A percentile compares a stretch with the other conserved stretches of the same genome.
These are phyloP conservation scores for Spodoptera frugiperda DNA, from an alignment of 1,140 invertebrate species.

Conservation along the genomic window DNA sequence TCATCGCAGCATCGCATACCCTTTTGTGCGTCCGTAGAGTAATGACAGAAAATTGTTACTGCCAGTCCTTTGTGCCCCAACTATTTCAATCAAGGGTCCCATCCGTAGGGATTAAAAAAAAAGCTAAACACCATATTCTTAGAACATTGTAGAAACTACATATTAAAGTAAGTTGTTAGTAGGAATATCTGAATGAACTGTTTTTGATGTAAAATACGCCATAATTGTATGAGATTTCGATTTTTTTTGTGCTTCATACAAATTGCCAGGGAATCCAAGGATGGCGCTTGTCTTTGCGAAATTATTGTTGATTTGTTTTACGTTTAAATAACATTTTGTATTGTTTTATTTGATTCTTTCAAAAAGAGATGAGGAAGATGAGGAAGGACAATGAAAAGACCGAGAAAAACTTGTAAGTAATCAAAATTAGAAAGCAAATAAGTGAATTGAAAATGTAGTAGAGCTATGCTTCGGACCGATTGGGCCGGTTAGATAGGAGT, in stretches of 20 bases:
- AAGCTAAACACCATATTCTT: slow-evolving; percentile 40
- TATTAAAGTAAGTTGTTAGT: slow-evolving; percentile 41
- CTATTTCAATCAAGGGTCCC: slow-evolving; percentile 71
- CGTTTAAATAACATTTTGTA: too few species aligned
- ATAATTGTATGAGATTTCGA: slow-evolving; percentile 13
- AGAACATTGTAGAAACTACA: slow-evolving; percentile 35
- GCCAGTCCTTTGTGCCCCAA: slow-evolving; percentile 70
- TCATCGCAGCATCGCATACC: slow-evolving; percentile 55
- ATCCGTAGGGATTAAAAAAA: slow-evolving; percentile 66
- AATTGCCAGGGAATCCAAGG: not conserved
- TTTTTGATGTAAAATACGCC: slow-evolving; percentile 8
- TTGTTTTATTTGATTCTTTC: too few species aligned
- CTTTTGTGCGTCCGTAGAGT: slow-evolving; percentile 73
- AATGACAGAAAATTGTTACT: slow-evolving; percentile 80
- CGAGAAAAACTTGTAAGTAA: too few species aligned
- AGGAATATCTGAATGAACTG: slow-evolving; percentile 15
- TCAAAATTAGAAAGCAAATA: too few species aligned
- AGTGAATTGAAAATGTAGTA: too few species aligned
- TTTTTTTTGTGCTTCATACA: not conserved
- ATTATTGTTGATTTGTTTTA: not conserved
- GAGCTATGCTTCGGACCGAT: too few species aligned
- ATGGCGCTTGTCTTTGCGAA: not conserved
- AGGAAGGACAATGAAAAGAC: too few species aligned
- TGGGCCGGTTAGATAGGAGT: too few species aligned
- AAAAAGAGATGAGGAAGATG: too few species aligned